Percentiles rank a stretch among this genome's conserved stretches.
Conservation (phyloP, 2,797 vertebrate species). For the Oreochromis grahami region DNA sequence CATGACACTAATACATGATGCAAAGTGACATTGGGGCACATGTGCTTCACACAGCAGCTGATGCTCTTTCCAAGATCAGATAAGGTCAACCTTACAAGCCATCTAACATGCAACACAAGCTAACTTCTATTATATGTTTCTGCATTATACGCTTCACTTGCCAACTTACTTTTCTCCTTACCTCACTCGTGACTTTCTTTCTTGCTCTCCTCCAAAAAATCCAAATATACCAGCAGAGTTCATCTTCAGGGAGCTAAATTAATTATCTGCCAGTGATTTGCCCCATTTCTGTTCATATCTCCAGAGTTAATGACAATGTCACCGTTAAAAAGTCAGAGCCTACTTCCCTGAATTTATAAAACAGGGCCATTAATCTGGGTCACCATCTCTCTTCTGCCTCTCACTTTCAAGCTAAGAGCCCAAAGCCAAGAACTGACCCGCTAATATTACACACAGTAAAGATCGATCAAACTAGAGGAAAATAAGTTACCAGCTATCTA, state of each 20-base stretch:
- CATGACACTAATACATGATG: not conserved
- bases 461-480: not conserved
- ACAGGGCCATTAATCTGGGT: slow-evolving; percentile 74
- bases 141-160: not conserved
- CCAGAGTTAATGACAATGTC: slow-evolving; percentile 65
- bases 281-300: slow-evolving; percentile 67
- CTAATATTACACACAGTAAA: not conserved
- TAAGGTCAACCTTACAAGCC: not conserved
- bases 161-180: not conserved
- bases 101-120: not conserved
- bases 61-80: not conserved
- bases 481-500: not conserved
- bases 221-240: slow-evolving; percentile 53
- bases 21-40: not conserved
- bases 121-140: not conserved
- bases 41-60: not conserved
- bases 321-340: slow-evolving; percentile 59
- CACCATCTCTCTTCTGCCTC: slow-evolving; percentile 43
- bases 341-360: slow-evolving; percentile 70
- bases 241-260: slow-evolving; percentile 60
- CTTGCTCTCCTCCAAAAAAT: slow-evolving; percentile 1
- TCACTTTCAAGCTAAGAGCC: slow-evolving; percentile 2
- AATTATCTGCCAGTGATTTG: slow-evolving; percentile 75
- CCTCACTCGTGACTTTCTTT: not conserved
- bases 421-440: not conserved